Base-by-base conservation (phyloP, 1,140 invertebrate genomes). In the Apis dorsata region DNA sequence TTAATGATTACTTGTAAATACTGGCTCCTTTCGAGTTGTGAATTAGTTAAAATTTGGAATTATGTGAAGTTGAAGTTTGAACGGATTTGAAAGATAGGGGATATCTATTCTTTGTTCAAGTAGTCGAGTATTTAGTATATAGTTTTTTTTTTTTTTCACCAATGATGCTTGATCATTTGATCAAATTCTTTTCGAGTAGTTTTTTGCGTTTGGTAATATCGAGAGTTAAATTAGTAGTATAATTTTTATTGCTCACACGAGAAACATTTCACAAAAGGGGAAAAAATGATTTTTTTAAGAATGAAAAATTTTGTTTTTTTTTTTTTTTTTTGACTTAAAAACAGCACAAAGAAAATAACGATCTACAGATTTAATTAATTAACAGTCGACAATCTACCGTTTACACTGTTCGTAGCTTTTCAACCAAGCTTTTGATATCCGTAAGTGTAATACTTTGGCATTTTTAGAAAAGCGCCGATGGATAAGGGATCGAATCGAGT, bases 1-100 rank as follows among this genome's bases (percentile, higher is more conserved):
- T 44, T 13, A 11, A 28, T n/a, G 34, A 21, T 70, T 49, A 57
- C 69, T 62, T 74, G 69, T 80, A 74, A 80, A 80, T 80, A 81
- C 12, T 1, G 19, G 7, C 44, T 57, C 28, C 34, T 21, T 11
- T 49, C 11, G 5, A 65, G 44, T 66, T 57, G 9, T 21, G 21
- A 5, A 28, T 53, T 10, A 34, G 13, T 49, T 1, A 15, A 72
- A 72, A 11, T 53, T 34, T 73, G 57, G 59, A 28, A 80, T 24
- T 72, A 21, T 15, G 19, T 1, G 2, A n/a, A 73, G 28, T 34
- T 19, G 17, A 24, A 0, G 4, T 73, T 62, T 34, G 8, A 44
- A 63, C 13, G 13, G 17, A 8, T 17, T 44, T 17, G 24, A 70
- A 60, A 60, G 44, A 19, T 19, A 68, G 13, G 4, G 68, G 55